Base-by-base conservation (phyloP, 2,888 invertebrate genomes). In the Argyresthia goedartella region DNA sequence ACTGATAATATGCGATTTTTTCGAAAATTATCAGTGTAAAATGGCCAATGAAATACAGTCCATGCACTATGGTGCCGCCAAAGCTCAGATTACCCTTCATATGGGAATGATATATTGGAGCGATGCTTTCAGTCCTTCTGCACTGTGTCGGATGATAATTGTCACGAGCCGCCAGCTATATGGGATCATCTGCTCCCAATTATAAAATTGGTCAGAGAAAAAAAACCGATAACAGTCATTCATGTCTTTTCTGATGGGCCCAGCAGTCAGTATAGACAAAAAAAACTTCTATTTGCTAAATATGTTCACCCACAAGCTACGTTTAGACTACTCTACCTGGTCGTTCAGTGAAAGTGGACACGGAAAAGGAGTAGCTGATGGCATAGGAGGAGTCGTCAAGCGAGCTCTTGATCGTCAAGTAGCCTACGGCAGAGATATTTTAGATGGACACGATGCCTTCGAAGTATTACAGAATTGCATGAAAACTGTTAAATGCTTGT, bases 221-320 rank as follows among this genome's bases (percentile, higher is more conserved):
- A 48, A 34, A 25, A 6, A 6, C 25, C 48, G 41, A 50, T 48
- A 14, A 46, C 51, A 53, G 36, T 48, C 25, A 52, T 57, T 39
- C 59, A 59, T 42, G 53, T 57, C 16, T 56, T 51, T 51, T 55
- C 56, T 1, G 57, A 59, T 49, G 55, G 56, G 0, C 55, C 56
- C 4, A 49, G 53, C 4, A 36, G 54, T 16, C 59, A 59, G n/a
- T 59, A 59, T 39, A 42, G 53, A 10, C 59, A 59, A 45, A 57
- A 59, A 52, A 55, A 55, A 52, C 51, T 59, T 59, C 51, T 55
- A 50, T 52, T 52, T 59, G 39, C 51, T 54, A 14, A 50, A 46
- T 46, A 11, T 52, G 8, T 56, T 54, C 33, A 49, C 53, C 10
- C 8, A 50, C 47, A n/a, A 52, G 13, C 36, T 52, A 4, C 44